Base-by-base conservation (phyloP, 2,113 vertebrate genomes). In the Odocoileus hemionus region DNA sequence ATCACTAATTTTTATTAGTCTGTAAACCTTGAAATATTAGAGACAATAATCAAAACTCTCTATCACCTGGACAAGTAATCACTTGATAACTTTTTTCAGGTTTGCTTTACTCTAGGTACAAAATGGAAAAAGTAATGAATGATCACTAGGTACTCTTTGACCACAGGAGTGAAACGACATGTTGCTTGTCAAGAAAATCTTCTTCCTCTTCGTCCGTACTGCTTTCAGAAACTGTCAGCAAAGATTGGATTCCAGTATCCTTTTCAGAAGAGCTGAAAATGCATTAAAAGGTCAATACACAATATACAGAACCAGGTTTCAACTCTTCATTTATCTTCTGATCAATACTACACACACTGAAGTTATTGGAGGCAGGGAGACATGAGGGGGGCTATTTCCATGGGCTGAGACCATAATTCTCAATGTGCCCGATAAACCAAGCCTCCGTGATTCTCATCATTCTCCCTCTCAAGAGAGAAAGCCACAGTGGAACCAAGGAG, bases 211-310 rank as follows among this genome's bases (percentile, higher is more conserved):
- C 91, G 3, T 98, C 97, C 7, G 43, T 87, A 60, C 96, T 91
- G 88, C 89, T 98, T 70, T 98, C 96, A 60, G 78, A 93, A 93
- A 87, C 23, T 57, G 86, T 84, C 76, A 91, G 67, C 50, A 26
- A 91, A 93, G 82, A 91, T 33, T 55, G 61, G 57, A 89, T 64
- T 85, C 84, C 78, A 2, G 85, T 86, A 78, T 97, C 91, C 94
- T 57, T 96, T 93, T 94, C 78, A 84, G 91, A 96, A 95, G 86
- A 95, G 86, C 97, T 98, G 47, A 28, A 97, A 98, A 96, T 95
- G 80, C 83, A 98, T 96, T 17, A 78, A 91, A 64, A 89, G 43
- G 96, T 98, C 97, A 98, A 97, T 96, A 97, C 9, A 95, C 93
- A 95, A 86, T 91, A 96, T 64, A 95, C 39, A 94, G 43, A 91